These are phyloP conservation scores for Reticulitermes speratus DNA, from an alignment of 1,140 invertebrate species.

Conservation along the genomic window DNA sequence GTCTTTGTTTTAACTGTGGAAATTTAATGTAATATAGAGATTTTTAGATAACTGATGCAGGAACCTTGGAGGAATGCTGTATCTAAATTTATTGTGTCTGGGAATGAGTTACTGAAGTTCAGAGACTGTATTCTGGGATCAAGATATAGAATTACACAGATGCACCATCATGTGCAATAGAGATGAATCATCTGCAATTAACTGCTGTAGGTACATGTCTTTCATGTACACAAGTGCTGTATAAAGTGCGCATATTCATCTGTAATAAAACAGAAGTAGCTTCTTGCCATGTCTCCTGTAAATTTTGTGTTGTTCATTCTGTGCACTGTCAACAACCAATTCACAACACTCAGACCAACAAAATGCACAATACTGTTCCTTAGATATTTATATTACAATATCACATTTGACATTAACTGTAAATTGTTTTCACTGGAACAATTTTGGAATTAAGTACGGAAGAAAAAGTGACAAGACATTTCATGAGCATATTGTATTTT, in stretches of 20 bases:
- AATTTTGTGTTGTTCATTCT: too few species aligned
- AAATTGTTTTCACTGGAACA: neutral
- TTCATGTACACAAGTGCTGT: neutral
- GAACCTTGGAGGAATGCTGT: too few species aligned
- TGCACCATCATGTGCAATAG: neutral
- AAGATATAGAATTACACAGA: neutral
- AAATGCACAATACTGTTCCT: too few species aligned
- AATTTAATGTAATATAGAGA: too few species aligned
- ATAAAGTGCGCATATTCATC: neutral
- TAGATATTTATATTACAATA: too few species aligned
- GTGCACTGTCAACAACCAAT: too few species aligned
- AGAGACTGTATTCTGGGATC: neutral
- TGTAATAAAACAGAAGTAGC: constrained; percentile 2
- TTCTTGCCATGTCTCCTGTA: neutral
- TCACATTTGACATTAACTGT: too few species aligned
- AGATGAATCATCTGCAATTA: neutral
- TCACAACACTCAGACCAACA: too few species aligned
- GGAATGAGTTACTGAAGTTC: neutral
- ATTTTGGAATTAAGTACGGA: neutral
- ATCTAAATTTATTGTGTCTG: neutral
- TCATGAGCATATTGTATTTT: neutral
- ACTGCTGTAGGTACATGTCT: neutral
- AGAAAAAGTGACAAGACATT: neutral
- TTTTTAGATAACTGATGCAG: too few species aligned
- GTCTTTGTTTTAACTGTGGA: too few species aligned